Evolutionary conservation across 2,113 vertebrate species (phyloP), one percentile per base, ranked within the genome.

Genomic region (Lichenostomus cassidix): DNA sequence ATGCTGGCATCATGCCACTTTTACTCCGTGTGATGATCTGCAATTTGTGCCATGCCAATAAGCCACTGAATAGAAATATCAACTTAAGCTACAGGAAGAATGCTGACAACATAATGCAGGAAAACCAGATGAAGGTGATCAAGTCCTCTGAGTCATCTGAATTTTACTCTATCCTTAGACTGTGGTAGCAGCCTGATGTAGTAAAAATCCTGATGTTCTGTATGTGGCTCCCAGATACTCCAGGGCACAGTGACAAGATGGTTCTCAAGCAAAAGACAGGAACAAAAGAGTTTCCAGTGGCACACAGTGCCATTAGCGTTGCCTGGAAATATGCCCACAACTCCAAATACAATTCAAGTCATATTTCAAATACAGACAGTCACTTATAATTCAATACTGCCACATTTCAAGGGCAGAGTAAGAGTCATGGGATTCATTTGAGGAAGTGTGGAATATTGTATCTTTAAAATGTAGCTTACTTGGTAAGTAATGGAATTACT

Each of bases 71-170:
- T 59, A 74, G 87, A 96, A 91, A 29, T 41, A 97, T 35, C 68
- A 95, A 76, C 89, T 91, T 82, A 78, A 74, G 60, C 56, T 77
- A 89, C 53, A 42, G 67, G 60, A 97, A 95, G 62, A 96, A 97
- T 94, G 90, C 86, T 81, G 93, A 96, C 90, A 89, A 60, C 3
- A 24, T 62, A 95, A 87, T 71, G 91, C 70, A 88, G 82, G 56
- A 93, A 96, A 96, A 94, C 44, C 67, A 96, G 76, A 93, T 69
- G 87, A 97, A 97, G 95, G 94, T 96, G 94, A 95, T 65, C 11
- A 4, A 86, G 93, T 96, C 53, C 88, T 88, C 95, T 95, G 90
- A 81, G 60, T 94, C 94, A 91, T 67, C 52, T 88, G 90, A 91
- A 94, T 95, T 93, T 81, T 73, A 83, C 94, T 93, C 62, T 58